Conservation (phyloP, 2,888 invertebrate species). For the Meteorus cinctellus region DNA sequence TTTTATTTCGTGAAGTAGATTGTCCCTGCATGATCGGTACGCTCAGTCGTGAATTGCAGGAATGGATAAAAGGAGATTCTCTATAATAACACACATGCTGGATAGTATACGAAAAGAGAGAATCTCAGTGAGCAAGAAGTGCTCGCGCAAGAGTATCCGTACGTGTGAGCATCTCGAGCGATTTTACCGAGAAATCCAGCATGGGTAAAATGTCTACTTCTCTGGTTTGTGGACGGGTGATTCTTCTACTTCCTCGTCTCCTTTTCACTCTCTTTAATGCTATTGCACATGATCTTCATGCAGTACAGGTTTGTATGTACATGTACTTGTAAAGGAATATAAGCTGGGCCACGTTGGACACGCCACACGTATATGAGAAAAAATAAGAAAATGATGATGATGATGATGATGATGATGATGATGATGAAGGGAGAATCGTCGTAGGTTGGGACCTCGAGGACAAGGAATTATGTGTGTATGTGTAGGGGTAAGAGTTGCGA, state of each 20-base stretch:
- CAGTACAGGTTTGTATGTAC: neutral
- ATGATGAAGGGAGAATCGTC: slow-evolving; percentile 25
- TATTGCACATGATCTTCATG: neutral
- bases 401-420: slow-evolving; percentile 23
- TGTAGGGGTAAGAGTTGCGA: slow-evolving; percentile 5
- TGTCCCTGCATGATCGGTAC: neutral
- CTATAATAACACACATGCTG: slow-evolving; percentile 37
- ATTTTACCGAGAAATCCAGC: slow-evolving; percentile 41
- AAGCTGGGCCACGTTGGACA: slow-evolving; percentile 3
- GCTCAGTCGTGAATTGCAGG: neutral
- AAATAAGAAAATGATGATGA: slow-evolving; percentile 12
- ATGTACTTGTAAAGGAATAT: neutral
- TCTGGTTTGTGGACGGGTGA: slow-evolving; percentile 7
- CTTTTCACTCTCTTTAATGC: slow-evolving; percentile 5
- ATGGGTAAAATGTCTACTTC: slow-evolving; percentile 6
- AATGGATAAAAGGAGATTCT: slow-evolving; percentile 3
- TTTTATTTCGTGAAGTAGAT: neutral
- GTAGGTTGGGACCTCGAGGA: slow-evolving; percentile 24
- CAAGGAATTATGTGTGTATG: slow-evolving; percentile 11
- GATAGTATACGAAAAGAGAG: neutral
- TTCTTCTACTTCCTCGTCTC: slow-evolving; percentile 23
- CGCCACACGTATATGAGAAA: neutral
- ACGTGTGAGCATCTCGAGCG: slow-evolving; percentile 42
- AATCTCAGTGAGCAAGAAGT: slow-evolving; percentile 11
- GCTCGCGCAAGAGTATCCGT: slow-evolving; percentile 9